phyloP scores from a whole-genome alignment of 2,888 invertebrate genomes.

The Dynastes tityus region DNA sequence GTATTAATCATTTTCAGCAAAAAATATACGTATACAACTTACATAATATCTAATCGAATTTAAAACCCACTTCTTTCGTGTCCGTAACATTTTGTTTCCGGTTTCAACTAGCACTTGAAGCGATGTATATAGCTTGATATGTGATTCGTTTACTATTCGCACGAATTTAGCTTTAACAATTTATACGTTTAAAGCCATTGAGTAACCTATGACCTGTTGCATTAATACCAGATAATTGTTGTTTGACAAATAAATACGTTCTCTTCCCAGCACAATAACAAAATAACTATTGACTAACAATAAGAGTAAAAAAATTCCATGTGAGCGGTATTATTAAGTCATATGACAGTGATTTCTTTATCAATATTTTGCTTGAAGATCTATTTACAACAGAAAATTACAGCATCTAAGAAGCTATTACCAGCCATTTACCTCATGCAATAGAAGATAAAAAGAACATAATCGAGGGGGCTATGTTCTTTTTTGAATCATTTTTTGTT shows the following conservation, averaged over 20 bases:
- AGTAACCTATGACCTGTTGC: conserved; percentile 40
- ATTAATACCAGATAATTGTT: conserved; percentile 35
- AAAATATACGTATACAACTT: conserved; percentile 2
- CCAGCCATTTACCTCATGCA: too few species aligned
- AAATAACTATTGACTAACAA: not conserved
- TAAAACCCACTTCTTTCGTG: conserved; percentile 16
- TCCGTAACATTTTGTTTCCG: conserved; percentile 24
- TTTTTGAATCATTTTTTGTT: too few species aligned
- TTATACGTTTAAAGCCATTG: conserved; percentile 24
- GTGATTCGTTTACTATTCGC: conserved; percentile 22
- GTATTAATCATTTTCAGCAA: conserved; percentile 13
- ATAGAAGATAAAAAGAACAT: too few species aligned
- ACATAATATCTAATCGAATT: conserved; percentile 38
- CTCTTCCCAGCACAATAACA: conserved; percentile 18
- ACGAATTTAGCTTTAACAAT: conserved; percentile 30
- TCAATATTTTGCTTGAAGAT: not conserved
- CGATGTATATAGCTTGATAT: conserved; percentile 1
- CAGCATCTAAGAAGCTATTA: too few species aligned
- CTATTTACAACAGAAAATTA: too few species aligned
- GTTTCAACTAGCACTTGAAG: not conserved
- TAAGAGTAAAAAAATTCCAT: not conserved
- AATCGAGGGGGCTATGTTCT: too few species aligned
- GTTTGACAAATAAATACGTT: conserved; percentile 34
- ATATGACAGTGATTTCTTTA: conserved; percentile 1
- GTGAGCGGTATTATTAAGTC: not conserved